Evolutionary conservation across 1,140 invertebrate species (phyloP), one percentile per base, ranked within the genome.

Genomic region (Atta colombica): DNA sequence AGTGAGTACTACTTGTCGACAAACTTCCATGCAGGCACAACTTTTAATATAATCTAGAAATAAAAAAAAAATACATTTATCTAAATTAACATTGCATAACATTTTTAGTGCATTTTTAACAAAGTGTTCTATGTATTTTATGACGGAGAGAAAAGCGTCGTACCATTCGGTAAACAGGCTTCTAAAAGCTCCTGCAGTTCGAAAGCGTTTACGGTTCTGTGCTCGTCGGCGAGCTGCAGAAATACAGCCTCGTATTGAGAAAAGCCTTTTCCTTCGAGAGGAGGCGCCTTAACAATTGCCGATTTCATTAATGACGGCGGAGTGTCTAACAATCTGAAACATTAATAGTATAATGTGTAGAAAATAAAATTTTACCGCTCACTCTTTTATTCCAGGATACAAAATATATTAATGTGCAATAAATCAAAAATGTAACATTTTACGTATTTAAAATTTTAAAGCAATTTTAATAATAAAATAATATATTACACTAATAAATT

Each of bases 141-240:
- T 10, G 68, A 55, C 66, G 74, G 81, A 69, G 55, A n/a, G n/a
- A 58, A 25, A 86, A 88, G 86, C 21, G 14, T 74, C 51, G 78
- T 92, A 97, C 97, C 98, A 95, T 99, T 99, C 6, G 98, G 98
- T 86, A 99, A 96, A 95, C 98, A 99, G 14, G 98, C 98, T 93
- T 99, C 98, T 16, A 99, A 95, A 21, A 99, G 95, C 94, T 99
- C 98, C 94, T 99, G 98, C 14, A 99, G 95, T 94, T 99, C 98
- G 92, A 99, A 99, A 10, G 98, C 97, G 92, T 98, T 98, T 61
- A 99, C 98, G 0, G 98, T 98, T 93, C 97, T 93, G 89, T 97
- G 97, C 94, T 99, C 98, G 94, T 99, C 98, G 0, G 98, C 98
- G 71, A 99, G 94, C 93, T 99, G 98, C 66, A 99, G 95, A 93